phyloP scores from a whole-genome alignment of 2,888 invertebrate species.

The Hipparchia sbordonii region DNA sequence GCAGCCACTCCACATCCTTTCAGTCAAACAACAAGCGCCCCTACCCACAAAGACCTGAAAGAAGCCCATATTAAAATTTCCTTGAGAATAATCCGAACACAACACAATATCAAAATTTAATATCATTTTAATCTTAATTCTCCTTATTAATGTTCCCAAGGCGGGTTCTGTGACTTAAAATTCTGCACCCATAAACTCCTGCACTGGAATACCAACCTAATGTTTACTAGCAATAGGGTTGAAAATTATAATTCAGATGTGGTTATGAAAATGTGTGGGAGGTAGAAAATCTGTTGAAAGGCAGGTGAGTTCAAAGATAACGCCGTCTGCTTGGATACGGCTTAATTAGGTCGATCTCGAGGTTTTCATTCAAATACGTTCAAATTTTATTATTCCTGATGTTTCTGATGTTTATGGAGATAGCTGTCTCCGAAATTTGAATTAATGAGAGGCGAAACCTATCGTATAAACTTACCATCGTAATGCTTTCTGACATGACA shows the following conservation, averaged over 20 bases:
- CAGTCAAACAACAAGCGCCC: slow-evolving; percentile 19
- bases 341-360: slow-evolving; percentile 72
- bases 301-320: slow-evolving; percentile 80
- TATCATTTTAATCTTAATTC: slow-evolving; percentile 83
- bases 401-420: slow-evolving; percentile 22
- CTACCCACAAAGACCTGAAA: slow-evolving; percentile 31
- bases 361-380: slow-evolving; percentile 49
- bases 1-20: slow-evolving; percentile 8
- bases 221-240: slow-evolving; percentile 9
- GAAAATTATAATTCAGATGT: slow-evolving; percentile 40
- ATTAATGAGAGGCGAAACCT: not conserved
- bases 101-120: slow-evolving; percentile 83
- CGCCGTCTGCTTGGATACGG: slow-evolving; percentile 65
- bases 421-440: not conserved
- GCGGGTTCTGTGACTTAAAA: slow-evolving; percentile 61
- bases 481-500: too few relatives aligned
- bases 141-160: slow-evolving; percentile 78
- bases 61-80: slow-evolving; percentile 52
- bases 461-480: not conserved
- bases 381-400: slow-evolving; percentile 43
- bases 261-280: slow-evolving; percentile 50
- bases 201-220: slow-evolving; percentile 44
- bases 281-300: slow-evolving; percentile 56
- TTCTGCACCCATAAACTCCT: slow-evolving; percentile 49
- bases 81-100: slow-evolving; percentile 79